A percentile compares a stretch with the other conserved stretches of the same genome.
Conservation (phyloP, 2,888 invertebrate genomes). For the Cyaniris semiargus region DNA sequence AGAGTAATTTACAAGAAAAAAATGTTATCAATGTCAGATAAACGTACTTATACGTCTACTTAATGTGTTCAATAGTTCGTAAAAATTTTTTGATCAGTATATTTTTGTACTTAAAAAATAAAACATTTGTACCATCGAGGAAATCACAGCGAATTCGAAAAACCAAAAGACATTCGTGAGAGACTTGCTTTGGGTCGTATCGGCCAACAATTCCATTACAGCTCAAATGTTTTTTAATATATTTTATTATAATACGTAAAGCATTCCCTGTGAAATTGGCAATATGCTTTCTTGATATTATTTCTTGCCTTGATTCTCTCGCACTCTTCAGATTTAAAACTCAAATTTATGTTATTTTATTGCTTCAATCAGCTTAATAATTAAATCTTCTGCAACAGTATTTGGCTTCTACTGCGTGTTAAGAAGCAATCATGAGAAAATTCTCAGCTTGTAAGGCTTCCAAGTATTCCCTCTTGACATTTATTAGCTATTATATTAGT, state of each 20-base stretch:
- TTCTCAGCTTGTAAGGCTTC: background rate
- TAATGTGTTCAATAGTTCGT: conserved; percentile 2
- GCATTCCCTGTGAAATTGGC: conserved; percentile 28
- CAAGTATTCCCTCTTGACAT: conserved; percentile 21
- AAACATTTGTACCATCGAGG: conserved; percentile 19
- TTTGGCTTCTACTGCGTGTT: background rate
- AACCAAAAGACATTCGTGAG: conserved; percentile 12
- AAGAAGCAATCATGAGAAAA: background rate
- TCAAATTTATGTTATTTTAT: background rate
- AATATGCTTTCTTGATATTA: background rate
- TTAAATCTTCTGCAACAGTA: background rate
- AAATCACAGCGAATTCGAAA: background rate
- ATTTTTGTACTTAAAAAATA: conserved; percentile 14
- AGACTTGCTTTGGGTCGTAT: background rate
- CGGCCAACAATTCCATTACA: conserved; percentile 20
- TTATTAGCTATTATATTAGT: conserved; percentile 19
- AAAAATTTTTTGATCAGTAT: conserved; percentile 8
- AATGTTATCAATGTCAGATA: background rate
- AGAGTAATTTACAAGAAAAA: background rate
- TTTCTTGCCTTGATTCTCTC: background rate
- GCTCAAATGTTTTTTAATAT: conserved; percentile 27
- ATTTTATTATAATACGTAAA: background rate
- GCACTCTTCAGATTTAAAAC: background rate
- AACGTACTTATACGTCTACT: background rate
- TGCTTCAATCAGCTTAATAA: background rate